These are phyloP conservation scores for Malurus cyaneus DNA, from an alignment of 2,113 vertebrate genomes.

Conservation along the genomic window DNA sequence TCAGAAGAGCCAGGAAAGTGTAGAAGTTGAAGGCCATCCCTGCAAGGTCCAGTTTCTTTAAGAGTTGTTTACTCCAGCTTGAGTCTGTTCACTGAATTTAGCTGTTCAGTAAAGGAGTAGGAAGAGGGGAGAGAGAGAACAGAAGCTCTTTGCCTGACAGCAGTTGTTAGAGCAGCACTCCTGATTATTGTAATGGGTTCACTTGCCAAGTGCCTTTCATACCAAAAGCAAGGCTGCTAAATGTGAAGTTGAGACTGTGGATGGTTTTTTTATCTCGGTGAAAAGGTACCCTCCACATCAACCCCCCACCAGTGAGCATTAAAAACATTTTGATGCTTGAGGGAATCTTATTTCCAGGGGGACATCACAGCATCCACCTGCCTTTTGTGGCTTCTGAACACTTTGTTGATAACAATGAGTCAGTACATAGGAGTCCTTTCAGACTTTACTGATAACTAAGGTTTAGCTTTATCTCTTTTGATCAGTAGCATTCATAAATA, in stretches of 20 bases:
- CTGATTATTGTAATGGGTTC: conserved; percentile 40
- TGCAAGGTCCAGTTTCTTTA: background rate
- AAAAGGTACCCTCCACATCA: background rate
- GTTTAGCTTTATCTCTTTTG: background rate
- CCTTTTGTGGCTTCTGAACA: background rate
- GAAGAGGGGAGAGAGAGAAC: background rate
- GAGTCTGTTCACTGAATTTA: background rate
- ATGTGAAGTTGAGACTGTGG: background rate
- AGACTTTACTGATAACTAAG: background rate
- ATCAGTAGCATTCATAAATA: background rate
- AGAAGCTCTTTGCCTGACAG: conserved; percentile 46
- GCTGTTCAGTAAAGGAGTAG: background rate
- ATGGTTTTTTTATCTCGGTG: background rate
- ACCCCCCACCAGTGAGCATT: background rate
- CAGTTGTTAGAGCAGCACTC: conserved; percentile 13
- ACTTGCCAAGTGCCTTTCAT: conserved; percentile 42
- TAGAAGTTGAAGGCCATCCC: background rate
- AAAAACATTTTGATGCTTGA: conserved; percentile 23
- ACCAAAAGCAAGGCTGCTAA: conserved; percentile 38
- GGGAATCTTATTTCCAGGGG: background rate
- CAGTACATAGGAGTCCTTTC: background rate
- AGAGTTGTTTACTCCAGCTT: background rate
- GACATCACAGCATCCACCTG: background rate
- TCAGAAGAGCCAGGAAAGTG: background rate
- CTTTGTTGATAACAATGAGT: background rate